A percentile compares a stretch with the other conserved stretches of the same genome.
These are phyloP conservation scores for Aplocera efformata DNA, from an alignment of 2,888 invertebrate species.

Conservation along the genomic window DNA sequence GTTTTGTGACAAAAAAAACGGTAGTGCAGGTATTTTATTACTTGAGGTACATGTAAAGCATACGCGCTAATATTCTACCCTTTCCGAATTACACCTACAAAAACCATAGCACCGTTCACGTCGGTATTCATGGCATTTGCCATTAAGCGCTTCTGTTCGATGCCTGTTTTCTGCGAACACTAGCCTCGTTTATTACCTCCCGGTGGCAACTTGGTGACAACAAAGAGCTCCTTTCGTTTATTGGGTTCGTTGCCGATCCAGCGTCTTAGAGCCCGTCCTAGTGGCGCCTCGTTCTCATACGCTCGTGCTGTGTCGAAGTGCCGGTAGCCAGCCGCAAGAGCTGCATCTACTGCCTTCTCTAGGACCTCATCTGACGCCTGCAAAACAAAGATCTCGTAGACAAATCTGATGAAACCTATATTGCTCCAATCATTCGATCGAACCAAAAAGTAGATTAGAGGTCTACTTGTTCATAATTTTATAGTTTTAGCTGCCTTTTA, in stretches of 20 bases:
- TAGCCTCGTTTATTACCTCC: constrained; percentile 57
- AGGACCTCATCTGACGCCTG: constrained; percentile 85
- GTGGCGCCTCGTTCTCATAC: constrained; percentile 87
- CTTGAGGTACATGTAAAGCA: too few relatives aligned
- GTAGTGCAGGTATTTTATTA: background rate
- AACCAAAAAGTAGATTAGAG: too few relatives aligned
- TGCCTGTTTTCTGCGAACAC: too few relatives aligned
- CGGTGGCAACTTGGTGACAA: constrained; percentile 90
- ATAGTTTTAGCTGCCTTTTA: too few relatives aligned
- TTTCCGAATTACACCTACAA: too few relatives aligned
- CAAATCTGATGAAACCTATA: too few relatives aligned
- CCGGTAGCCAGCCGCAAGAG: constrained; percentile 88
- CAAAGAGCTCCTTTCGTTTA: constrained; percentile 88
- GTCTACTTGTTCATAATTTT: too few relatives aligned
- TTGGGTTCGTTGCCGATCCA: constrained; percentile 85
- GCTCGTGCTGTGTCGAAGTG: constrained; percentile 91
- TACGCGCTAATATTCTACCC: background rate
- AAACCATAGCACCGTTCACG: too few relatives aligned
- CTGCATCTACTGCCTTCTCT: constrained; percentile 83
- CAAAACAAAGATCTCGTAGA: constrained; percentile 3
- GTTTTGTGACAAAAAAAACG: too few relatives aligned
- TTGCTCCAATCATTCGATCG: too few relatives aligned
- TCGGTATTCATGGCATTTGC: too few relatives aligned
- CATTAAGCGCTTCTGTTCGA: too few relatives aligned
- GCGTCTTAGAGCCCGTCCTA: constrained; percentile 86